A percentile compares a stretch with the other conserved stretches of the same genome.
These are phyloP conservation scores for Pagrus major DNA, from an alignment of 2,113 vertebrate species.

Conservation along the genomic window DNA sequence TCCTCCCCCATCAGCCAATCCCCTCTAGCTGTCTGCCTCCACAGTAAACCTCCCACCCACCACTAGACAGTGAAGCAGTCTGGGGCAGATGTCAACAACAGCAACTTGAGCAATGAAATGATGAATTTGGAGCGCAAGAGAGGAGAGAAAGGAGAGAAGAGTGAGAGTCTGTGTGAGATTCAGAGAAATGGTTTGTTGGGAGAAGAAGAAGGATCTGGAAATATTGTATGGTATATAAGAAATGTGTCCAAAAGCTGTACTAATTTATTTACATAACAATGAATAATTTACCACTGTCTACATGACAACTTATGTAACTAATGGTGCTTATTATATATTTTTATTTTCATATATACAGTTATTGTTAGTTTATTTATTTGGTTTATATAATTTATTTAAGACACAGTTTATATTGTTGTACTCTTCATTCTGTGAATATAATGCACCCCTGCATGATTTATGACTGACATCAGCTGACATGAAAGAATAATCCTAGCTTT, in stretches of 20 bases:
- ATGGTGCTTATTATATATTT: not conserved
- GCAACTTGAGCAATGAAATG: constrained; percentile 45
- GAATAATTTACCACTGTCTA: not conserved
- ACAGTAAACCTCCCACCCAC: constrained; percentile 45
- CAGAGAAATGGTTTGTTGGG: not conserved
- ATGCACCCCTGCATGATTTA: not conserved
- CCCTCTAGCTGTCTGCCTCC: constrained; percentile 64
- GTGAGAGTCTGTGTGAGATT: not conserved
- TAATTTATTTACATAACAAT: not conserved
- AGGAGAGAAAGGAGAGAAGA: not conserved
- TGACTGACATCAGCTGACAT: not conserved
- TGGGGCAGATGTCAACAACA: constrained; percentile 63
- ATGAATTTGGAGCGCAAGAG: constrained; percentile 22
- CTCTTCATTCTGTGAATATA: not conserved
- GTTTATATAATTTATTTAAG: not conserved
- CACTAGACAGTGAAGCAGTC: constrained; percentile 20
- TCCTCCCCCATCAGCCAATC: constrained; percentile 58
- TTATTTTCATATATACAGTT: fast-evolving
- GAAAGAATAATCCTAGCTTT: not conserved
- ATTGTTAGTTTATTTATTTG: constrained; percentile 1
- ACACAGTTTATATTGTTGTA: not conserved
- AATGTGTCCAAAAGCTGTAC: not conserved
- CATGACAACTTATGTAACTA: not conserved
- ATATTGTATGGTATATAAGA: not conserved
- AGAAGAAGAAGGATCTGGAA: not conserved